Percentiles rank a stretch among this genome's conserved stretches.
Evolutionary conservation across 1,140 invertebrate genomes (phyloP).

Genomic region (Zaprionus africanus): DNA sequence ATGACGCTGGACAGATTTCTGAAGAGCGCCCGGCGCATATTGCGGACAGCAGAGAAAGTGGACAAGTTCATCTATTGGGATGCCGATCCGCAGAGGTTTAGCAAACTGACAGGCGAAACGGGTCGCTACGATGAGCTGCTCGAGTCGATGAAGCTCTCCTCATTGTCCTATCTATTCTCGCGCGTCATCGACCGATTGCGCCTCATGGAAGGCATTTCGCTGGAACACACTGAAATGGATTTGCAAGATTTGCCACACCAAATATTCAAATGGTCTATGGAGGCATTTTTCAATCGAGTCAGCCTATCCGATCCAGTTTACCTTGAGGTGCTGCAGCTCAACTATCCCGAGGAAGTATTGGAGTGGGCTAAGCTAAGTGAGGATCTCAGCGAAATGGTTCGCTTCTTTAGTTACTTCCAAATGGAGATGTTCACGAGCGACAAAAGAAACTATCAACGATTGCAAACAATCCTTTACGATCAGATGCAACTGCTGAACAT

Average conservation of each 20-base stretch:
- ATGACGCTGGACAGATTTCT: background rate
- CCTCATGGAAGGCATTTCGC: constrained; percentile 6
- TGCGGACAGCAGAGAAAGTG: background rate
- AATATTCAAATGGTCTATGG: constrained; percentile 37
- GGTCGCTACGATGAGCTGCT: constrained; percentile 12
- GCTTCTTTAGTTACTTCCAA: constrained; percentile 27
- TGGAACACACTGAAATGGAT: background rate
- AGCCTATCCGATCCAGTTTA: constrained; percentile 20
- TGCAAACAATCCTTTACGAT: constrained; percentile 20
- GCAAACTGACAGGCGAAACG: background rate
- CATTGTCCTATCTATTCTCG: constrained; percentile 25
- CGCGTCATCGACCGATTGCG: constrained; percentile 8
- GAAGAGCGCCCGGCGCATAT: background rate
- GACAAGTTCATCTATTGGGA: background rate
- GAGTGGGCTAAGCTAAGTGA: constrained; percentile 34
- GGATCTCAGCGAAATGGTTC: constrained; percentile 30
- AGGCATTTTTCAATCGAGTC: constrained; percentile 28
- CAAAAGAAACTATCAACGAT: background rate
- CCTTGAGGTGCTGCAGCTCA: constrained; percentile 31
- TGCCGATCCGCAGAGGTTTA: background rate
- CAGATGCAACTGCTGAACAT: constrained; percentile 30
- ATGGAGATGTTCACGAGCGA: constrained; percentile 4
- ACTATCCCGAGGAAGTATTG: background rate
- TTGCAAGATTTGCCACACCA: constrained; percentile 15
- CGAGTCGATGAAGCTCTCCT: constrained; percentile 25